A percentile compares a stretch with the other conserved stretches of the same genome.
phyloP scores from a whole-genome alignment of 2,888 invertebrate genomes.

The Bellardia bayeri region DNA sequence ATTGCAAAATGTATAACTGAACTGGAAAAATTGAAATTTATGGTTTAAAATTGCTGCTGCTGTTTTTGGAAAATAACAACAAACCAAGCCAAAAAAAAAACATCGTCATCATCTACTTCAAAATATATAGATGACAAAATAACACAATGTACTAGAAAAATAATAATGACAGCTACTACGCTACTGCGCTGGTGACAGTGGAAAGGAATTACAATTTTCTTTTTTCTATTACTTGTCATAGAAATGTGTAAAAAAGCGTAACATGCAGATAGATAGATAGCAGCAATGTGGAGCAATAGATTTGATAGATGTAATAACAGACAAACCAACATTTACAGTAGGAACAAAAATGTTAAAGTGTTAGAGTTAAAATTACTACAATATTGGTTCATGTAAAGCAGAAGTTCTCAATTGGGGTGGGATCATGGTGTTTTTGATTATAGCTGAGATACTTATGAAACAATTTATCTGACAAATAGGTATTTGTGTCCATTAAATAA shows the following conservation, averaged over 20 bases:
- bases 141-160: conserved; percentile 42
- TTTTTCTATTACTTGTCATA: conserved; percentile 39
- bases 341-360: background rate
- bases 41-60: conserved; percentile 27
- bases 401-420: background rate
- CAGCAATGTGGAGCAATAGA: background rate
- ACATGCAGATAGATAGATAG: background rate
- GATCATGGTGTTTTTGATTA: too few species aligned
- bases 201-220: conserved; percentile 25
- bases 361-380: conserved; percentile 3
- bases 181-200: background rate
- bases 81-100: background rate
- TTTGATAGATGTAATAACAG: conserved; percentile 24
- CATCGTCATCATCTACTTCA: conserved; percentile 24
- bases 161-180: conserved; percentile 16
- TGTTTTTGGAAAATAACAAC: background rate
- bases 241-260: conserved; percentile 30
- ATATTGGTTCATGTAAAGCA: background rate
- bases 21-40: conserved; percentile 65
- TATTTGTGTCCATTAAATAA: too few species aligned
- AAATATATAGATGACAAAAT: conserved; percentile 65
- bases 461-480: too few species aligned
- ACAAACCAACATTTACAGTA: background rate
- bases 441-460: background rate
- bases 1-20: conserved; percentile 66